Percentiles rank a stretch among this genome's conserved stretches.
Evolutionary conservation across 1,140 invertebrate species (phyloP).

Genomic region (Contarinia nasturtii): DNA sequence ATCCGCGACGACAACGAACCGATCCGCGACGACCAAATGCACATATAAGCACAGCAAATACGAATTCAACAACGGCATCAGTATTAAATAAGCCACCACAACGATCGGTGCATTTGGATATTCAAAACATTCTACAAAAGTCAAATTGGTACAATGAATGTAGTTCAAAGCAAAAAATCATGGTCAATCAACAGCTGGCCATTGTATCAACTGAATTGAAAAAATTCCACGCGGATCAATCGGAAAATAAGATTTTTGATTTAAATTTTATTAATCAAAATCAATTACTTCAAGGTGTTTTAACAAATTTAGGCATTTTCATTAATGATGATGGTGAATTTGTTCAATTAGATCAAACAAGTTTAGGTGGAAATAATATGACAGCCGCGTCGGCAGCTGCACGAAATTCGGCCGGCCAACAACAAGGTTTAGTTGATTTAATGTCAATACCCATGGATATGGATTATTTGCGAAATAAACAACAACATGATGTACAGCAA

Average conservation of each 20-base stretch:
- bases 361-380: slow-evolving; percentile 14
- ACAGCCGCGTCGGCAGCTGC: slow-evolving; percentile 25
- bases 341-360: slow-evolving; percentile 26
- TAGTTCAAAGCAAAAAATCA: slow-evolving; percentile 43
- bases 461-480: slow-evolving; percentile 15
- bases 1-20: slow-evolving; percentile 9
- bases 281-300: slow-evolving; percentile 29
- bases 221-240: slow-evolving; percentile 30
- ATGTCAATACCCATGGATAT: slow-evolving; percentile 20
- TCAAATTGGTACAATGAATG: slow-evolving; percentile 43
- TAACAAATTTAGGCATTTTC: slow-evolving; percentile 31
- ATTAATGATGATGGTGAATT: slow-evolving; percentile 32
- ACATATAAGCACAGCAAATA: neutral
- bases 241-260: slow-evolving; percentile 30
- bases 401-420: slow-evolving; percentile 24
- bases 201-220: slow-evolving; percentile 35
- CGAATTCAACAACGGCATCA: neutral
- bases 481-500: slow-evolving; percentile 24
- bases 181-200: slow-evolving; percentile 41
- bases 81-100: slow-evolving; percentile 8
- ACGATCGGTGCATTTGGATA: slow-evolving; percentile 21
- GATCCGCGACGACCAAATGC: slow-evolving; percentile 7
- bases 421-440: slow-evolving; percentile 11
- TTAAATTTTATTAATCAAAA: slow-evolving; percentile 28
- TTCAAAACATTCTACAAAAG: slow-evolving; percentile 35